Percentiles rank a stretch among this genome's conserved stretches.
These are phyloP conservation scores for Andrena flavipes DNA, from an alignment of 2,888 invertebrate species.

Conservation along the genomic window DNA sequence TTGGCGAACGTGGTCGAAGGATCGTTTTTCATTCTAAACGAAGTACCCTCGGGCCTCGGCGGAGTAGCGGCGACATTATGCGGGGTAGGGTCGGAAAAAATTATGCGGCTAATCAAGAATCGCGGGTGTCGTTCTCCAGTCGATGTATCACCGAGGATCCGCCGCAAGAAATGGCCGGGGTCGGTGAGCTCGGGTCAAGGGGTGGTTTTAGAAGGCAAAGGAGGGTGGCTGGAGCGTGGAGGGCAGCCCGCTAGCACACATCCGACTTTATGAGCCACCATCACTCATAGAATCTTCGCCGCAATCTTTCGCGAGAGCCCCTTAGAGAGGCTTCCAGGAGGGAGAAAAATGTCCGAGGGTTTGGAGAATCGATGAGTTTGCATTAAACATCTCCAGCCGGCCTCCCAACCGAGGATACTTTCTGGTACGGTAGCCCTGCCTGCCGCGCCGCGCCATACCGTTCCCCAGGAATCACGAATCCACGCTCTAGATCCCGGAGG, in stretches of 20 bases:
- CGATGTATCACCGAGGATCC: slow-evolving; percentile 69
- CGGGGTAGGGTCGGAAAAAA: slow-evolving; percentile 58
- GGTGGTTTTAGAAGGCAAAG: slow-evolving; percentile 52
- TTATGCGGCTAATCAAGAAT: slow-evolving; percentile 76
- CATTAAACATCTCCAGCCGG: slow-evolving; percentile 78
- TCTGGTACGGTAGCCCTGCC: slow-evolving; percentile 26
- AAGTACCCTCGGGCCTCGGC: not conserved
- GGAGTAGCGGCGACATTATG: slow-evolving; percentile 9
- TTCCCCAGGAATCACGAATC: slow-evolving; percentile 52
- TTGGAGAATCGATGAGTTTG: slow-evolving; percentile 81
- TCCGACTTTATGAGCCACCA: slow-evolving; percentile 77
- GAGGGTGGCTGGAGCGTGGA: slow-evolving; percentile 17
- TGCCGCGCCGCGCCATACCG: slow-evolving; percentile 9
- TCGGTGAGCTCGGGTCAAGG: slow-evolving; percentile 50
- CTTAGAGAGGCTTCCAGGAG: slow-evolving; percentile 63
- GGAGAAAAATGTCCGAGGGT: slow-evolving; percentile 77
- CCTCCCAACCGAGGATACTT: slow-evolving; percentile 36
- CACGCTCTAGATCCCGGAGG: slow-evolving; percentile 35
- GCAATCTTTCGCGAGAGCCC: slow-evolving; percentile 75
- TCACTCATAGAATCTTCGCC: slow-evolving; percentile 80
- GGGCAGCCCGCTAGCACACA: slow-evolving; percentile 57
- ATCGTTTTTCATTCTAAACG: slow-evolving; percentile 48
- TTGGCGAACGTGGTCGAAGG: slow-evolving; percentile 50
- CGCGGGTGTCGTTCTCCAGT: slow-evolving; percentile 55
- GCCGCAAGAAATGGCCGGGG: slow-evolving; percentile 55